phyloP scores from a whole-genome alignment of 2,797 vertebrate genomes.

The Garrulus glandarius region DNA sequence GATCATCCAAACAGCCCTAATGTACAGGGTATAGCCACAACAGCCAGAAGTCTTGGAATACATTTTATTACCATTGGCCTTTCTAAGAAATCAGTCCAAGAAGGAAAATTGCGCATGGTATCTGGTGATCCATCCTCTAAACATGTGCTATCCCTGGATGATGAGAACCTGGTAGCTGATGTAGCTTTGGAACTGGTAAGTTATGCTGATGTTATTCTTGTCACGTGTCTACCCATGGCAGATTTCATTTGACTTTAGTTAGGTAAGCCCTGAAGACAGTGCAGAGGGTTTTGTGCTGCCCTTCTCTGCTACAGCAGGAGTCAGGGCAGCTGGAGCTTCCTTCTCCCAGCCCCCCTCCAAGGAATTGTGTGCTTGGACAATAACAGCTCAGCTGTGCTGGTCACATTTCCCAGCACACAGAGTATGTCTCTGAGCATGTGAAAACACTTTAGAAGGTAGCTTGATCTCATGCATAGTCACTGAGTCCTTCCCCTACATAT shows the following conservation, averaged over 20 bases:
- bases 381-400: neutral
- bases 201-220: neutral
- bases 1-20: constrained; percentile 88
- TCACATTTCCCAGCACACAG: neutral
- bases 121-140: constrained; percentile 78
- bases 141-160: constrained; percentile 80
- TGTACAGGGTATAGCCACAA: constrained; percentile 71
- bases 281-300: neutral
- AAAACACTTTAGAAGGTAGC: neutral
- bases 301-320: neutral
- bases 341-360: neutral
- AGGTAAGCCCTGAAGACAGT: neutral
- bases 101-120: constrained; percentile 78
- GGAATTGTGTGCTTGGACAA: neutral
- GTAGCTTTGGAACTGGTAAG: constrained; percentile 83
- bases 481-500: neutral
- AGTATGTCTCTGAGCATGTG: neutral
- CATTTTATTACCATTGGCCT: constrained; percentile 84
- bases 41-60: constrained; percentile 81
- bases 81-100: constrained; percentile 75
- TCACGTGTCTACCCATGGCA: accelerated
- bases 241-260: neutral
- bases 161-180: constrained; percentile 76
- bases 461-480: neutral
- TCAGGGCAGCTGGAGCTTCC: neutral